Conservation (phyloP, 2,888 invertebrate species). For the Phortica okadai region DNA sequence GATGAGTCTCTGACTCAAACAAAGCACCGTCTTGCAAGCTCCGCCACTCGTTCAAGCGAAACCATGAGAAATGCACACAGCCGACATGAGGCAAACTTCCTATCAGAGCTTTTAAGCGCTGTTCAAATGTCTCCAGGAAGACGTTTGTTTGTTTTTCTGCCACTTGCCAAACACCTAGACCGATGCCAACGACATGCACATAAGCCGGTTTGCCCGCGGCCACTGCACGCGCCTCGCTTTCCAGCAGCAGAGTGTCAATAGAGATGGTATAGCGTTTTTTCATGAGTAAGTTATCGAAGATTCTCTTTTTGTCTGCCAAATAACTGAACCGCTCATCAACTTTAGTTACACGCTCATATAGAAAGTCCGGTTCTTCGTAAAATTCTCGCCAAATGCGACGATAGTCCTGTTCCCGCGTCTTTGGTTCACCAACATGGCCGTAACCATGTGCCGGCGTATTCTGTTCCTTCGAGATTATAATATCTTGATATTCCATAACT, state of each 20-base stretch:
- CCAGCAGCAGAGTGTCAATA: conserved; percentile 81
- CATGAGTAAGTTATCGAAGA: conserved; percentile 74
- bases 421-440: conserved; percentile 41
- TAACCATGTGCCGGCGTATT: conserved; percentile 78
- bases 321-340: conserved; percentile 66
- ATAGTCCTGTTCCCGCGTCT: conserved; percentile 57
- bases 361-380: conserved; percentile 62
- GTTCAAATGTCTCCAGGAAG: conserved; percentile 81
- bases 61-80: conserved; percentile 83
- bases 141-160: conserved; percentile 80
- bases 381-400: conserved; percentile 65
- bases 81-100: conserved; percentile 78
- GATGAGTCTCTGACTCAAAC: conserved; percentile 62
- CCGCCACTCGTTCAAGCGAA: conserved; percentile 77
- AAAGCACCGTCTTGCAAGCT: conserved; percentile 77
- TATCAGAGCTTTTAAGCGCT: conserved; percentile 78
- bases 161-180: conserved; percentile 83
- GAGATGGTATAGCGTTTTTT: conserved; percentile 78
- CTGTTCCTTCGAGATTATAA: conserved; percentile 77
- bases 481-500: conserved; percentile 79
- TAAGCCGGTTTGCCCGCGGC: conserved; percentile 78
- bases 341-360: conserved; percentile 55
- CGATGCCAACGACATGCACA: conserved; percentile 82
- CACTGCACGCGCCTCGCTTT: conserved; percentile 80
- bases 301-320: conserved; percentile 60